Conservation (phyloP, 1,140 invertebrate species). For the Onthophagus taurus region DNA sequence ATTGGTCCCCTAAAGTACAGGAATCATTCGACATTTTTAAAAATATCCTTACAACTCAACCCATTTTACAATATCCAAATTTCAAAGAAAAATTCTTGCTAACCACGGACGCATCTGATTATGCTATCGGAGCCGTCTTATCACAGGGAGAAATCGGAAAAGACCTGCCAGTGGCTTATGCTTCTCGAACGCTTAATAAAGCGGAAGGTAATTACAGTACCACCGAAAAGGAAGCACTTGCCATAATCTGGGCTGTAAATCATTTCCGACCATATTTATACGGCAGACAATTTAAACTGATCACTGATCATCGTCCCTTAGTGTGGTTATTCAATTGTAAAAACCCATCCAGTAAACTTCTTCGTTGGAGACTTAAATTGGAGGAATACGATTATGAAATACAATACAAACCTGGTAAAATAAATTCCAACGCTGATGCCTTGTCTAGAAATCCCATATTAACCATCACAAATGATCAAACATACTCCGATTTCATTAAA, state of each 20-base stretch:
- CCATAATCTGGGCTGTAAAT: constrained; percentile 26
- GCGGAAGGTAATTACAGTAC: not conserved
- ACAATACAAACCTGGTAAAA: constrained; percentile 21
- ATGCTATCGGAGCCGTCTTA: constrained; percentile 19
- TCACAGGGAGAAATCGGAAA: not conserved
- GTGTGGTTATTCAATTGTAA: constrained; percentile 18
- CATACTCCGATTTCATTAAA: constrained; percentile 31
- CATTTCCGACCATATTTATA: constrained; percentile 34
- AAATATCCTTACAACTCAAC: not conserved
- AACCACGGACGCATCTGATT: constrained; percentile 25
- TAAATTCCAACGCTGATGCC: constrained; percentile 13
- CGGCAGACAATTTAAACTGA: constrained; percentile 26
- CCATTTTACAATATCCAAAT: constrained; percentile 9
- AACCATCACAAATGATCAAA: no score
- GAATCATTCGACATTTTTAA: constrained; percentile 23
- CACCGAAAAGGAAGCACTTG: not conserved
- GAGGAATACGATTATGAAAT: constrained; percentile 34
- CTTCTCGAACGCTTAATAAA: not conserved
- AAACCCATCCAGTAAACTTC: constrained; percentile 29
- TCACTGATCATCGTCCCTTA: constrained; percentile 29
- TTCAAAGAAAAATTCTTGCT: constrained; percentile 17
- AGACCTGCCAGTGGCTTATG: not conserved
- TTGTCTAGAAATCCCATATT: no score
- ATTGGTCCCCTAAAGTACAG: constrained; percentile 24
- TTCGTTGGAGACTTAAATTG: constrained; percentile 30